Evolutionary conservation across 1,140 invertebrate species (phyloP), one percentile per base, ranked within the genome.

Genomic region (Chrysopa pallens): DNA sequence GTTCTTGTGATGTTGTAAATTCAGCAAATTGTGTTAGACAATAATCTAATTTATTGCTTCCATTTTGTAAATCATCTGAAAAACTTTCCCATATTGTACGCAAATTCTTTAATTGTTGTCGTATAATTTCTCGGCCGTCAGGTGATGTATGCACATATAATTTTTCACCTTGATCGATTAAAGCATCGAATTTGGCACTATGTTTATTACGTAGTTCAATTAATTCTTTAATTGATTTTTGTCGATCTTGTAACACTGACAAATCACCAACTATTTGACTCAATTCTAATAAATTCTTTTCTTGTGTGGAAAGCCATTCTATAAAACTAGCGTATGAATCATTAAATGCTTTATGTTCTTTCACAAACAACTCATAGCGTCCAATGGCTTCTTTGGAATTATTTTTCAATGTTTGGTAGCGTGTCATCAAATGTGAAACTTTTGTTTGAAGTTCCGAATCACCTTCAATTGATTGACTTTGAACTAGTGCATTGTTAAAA

Each of bases 121-220:
- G 65, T 38, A 95, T 84, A 15, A 84, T 77, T 66, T 95, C 91
- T 50, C 91, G 69, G 8, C 91, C 91, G 52, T 94, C 89, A 1
- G 90, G 86, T 38, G 89, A 89, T 6, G 91, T 96, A 50, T 90
- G 88, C 0, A 80, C 71, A 53, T 95, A 96, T 1, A 97, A 60
- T 59, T 85, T 87, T 63, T 97, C 91, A 8, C 90, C 91, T 41
- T 79, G 71, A 53, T 92, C 88, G 15, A 91, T 70, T 1, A 94
- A 69, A 43, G 78, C 74, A 55, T 94, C 90, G 57, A 94, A 87
- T 36, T 73, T 70, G n/a, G 75, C 71, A 39, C 77, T 79, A 54
- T 88, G 84, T 50, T 80, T 79, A 12, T 83, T 84, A 47, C 80
- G 74, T 1, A 77, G 73, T 51, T 92, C 86, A 7, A 76, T 73